Conservation (phyloP, 2,797 vertebrate species). For the Allobates femoralis region DNA sequence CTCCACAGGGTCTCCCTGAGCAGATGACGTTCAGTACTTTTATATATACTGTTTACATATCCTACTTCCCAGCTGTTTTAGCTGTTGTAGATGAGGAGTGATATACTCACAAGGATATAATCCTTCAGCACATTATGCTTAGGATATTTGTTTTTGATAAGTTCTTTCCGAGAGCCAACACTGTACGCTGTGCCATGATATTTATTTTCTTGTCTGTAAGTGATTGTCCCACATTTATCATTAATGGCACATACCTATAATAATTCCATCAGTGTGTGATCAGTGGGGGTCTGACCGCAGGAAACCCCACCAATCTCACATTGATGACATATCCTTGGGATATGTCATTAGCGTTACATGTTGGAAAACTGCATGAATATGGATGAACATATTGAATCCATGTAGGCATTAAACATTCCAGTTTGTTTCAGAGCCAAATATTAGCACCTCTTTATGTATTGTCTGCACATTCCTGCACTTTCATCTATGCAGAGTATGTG, state of each 20-base stretch:
- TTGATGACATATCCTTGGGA: neutral
- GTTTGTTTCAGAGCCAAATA: neutral
- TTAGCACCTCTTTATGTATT: neutral
- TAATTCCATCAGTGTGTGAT: neutral
- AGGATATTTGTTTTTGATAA: conserved; percentile 12
- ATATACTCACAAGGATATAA: neutral
- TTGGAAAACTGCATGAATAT: neutral
- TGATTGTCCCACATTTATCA: neutral
- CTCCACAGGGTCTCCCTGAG: conserved; percentile 5
- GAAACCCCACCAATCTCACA: neutral
- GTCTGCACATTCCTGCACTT: neutral
- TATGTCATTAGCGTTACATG: neutral
- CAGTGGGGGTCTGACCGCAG: neutral
- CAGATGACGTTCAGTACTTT: neutral
- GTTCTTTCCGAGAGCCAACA: neutral
- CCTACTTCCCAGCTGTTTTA: neutral
- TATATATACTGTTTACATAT: neutral
- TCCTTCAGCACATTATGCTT: neutral
- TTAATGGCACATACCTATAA: neutral
- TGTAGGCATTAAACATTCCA: neutral
- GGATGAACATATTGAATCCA: neutral
- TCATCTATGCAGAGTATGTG: neutral
- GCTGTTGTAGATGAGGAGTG: neutral
- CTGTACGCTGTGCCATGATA: neutral
- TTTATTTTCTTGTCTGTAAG: neutral